These are phyloP conservation scores for Drosophila tsacasi DNA, from an alignment of 1,140 invertebrate species.

Conservation along the genomic window DNA sequence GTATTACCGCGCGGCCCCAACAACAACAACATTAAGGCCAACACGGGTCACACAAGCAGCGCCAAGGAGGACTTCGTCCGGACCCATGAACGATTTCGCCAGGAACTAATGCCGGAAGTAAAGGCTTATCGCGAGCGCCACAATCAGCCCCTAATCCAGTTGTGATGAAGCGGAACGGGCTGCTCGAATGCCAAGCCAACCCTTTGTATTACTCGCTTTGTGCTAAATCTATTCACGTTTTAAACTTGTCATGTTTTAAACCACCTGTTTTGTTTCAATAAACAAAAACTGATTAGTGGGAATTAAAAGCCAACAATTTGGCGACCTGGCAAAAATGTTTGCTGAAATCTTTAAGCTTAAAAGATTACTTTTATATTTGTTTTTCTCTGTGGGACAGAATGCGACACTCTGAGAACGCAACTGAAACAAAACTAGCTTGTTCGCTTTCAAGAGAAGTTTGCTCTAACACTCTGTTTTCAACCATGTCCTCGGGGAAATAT, in stretches of 20 bases:
- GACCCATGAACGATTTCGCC: slow-evolving; percentile 65
- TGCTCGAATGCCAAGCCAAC: slow-evolving; percentile 5
- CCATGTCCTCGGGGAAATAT: too few relatives aligned
- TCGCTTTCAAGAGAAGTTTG: too few relatives aligned
- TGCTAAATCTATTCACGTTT: slow-evolving; percentile 49
- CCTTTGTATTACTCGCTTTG: slow-evolving; percentile 41
- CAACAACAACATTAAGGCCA: slow-evolving; percentile 21
- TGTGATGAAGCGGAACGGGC: slow-evolving; percentile 44
- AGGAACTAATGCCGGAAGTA: slow-evolving; percentile 67
- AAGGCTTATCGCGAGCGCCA: slow-evolving; percentile 51
- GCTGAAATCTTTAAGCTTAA: neutral
- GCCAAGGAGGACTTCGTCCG: slow-evolving; percentile 53
- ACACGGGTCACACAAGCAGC: neutral
- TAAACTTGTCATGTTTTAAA: slow-evolving; percentile 27
- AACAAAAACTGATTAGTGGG: slow-evolving; percentile 2
- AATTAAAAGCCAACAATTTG: neutral
- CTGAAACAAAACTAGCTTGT: too few relatives aligned
- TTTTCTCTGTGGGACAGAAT: neutral
- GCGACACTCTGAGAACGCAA: neutral
- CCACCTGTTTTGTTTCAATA: slow-evolving; percentile 33
- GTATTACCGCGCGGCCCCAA: slow-evolving; percentile 48
- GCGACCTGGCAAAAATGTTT: neutral
- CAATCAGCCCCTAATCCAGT: slow-evolving; percentile 66
- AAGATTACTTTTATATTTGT: neutral
- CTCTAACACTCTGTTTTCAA: too few relatives aligned